Conservation (phyloP, 2,113 vertebrate species). For the Lepisosteus oculatus region DNA sequence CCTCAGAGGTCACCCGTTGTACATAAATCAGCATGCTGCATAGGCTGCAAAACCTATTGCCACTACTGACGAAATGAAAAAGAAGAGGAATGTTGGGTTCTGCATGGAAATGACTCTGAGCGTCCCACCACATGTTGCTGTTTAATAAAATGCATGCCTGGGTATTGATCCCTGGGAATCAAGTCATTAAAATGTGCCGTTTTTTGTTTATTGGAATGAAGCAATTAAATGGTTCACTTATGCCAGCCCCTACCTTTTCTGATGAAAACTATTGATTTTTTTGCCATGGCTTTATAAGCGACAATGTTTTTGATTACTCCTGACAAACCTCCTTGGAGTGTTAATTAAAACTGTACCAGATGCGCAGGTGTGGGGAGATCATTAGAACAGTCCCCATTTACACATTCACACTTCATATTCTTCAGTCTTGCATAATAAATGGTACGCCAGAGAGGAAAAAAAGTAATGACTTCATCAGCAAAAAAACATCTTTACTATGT, state of each 20-base stretch:
- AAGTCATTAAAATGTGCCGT: constrained; percentile 77
- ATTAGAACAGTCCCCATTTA: constrained; percentile 69
- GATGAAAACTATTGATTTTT: constrained; percentile 86
- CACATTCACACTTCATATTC: constrained; percentile 64
- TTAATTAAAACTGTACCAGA: constrained; percentile 93
- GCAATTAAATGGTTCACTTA: constrained; percentile 83
- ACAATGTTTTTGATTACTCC: constrained; percentile 91
- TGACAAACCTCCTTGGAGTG: constrained; percentile 88
- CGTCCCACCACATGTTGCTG: constrained; percentile 72
- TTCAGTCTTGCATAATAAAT: constrained; percentile 81
- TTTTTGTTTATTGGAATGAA: constrained; percentile 84
- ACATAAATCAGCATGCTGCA: constrained; percentile 87
- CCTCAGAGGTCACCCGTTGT: constrained; percentile 92
- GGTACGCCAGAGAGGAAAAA: constrained; percentile 68
- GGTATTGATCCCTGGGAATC: constrained; percentile 74
- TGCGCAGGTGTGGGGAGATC: constrained; percentile 85
- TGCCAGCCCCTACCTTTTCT: constrained; percentile 79
- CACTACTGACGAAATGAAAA: constrained; percentile 72
- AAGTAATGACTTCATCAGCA: constrained; percentile 82
- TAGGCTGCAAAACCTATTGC: constrained; percentile 81
- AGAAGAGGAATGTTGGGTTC: constrained; percentile 62
- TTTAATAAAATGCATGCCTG: constrained; percentile 59
- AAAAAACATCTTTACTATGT: constrained; percentile 16
- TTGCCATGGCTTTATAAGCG: constrained; percentile 79
- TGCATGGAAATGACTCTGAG: constrained; percentile 66